Percentiles rank a stretch among this genome's conserved stretches.
phyloP scores from a whole-genome alignment of 2,888 invertebrate genomes.

The Tiliacea aurago region DNA sequence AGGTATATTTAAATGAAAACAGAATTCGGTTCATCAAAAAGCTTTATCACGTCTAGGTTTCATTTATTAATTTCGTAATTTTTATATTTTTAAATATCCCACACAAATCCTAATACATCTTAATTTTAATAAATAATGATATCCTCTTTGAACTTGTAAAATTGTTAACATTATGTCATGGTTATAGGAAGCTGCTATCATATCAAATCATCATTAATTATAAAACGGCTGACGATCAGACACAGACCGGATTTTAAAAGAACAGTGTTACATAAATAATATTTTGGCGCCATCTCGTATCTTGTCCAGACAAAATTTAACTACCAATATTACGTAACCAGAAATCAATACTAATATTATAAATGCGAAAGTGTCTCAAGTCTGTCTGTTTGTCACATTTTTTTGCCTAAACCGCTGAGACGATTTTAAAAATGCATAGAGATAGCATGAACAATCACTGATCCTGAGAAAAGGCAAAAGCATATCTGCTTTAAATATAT shows the following conservation, averaged over 20 bases:
- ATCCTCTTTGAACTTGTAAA: constrained; percentile 47
- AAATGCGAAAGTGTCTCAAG: background rate
- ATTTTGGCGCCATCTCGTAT: constrained; percentile 58
- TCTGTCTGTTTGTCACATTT: background rate
- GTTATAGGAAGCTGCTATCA: constrained; percentile 46
- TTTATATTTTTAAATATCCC: background rate
- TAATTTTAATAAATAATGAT: constrained; percentile 37
- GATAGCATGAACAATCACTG: background rate
- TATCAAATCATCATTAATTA: constrained; percentile 46
- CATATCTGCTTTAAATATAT: background rate
- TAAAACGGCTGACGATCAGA: constrained; percentile 23
- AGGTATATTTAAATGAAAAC: background rate
- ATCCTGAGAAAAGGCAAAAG: background rate
- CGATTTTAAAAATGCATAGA: background rate
- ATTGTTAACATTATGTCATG: constrained; percentile 31
- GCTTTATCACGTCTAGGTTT: constrained; percentile 1
- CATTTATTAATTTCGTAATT: background rate
- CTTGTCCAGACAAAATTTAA: constrained; percentile 19
- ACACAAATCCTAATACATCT: constrained; percentile 26
- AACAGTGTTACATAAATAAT: constrained; percentile 27
- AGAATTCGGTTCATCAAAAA: constrained; percentile 1
- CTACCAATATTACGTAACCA: constrained; percentile 40
- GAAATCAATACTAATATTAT: constrained; percentile 6
- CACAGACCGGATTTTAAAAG: constrained; percentile 27
- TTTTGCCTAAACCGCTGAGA: background rate